Base-by-base conservation (phyloP, 2,888 invertebrate genomes). In the Papilio protenor region DNA sequence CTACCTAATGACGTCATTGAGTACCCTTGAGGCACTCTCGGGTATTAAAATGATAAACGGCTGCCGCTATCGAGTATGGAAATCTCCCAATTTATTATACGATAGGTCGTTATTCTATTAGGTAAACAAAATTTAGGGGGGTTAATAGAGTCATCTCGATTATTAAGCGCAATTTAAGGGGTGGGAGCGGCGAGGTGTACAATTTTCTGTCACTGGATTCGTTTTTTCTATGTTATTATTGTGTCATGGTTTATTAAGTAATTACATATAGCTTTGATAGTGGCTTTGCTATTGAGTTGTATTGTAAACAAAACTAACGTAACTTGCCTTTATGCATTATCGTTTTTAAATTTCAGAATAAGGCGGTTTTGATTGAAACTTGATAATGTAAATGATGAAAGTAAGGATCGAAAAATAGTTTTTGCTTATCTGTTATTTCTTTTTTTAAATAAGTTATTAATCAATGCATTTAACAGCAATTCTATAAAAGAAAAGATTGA, bases 31-130 rank as follows among this genome's bases (percentile, higher is more conserved):
- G 91, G 90, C 93, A 93, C 94, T 93, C 89, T 89, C 85, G 83
- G 86, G 93, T 92, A 94, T 94, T 94, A 94, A 93, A 94, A 94
- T 94, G 93, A 94, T 92, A 92, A 92, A 92, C 90, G 89, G 83
- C 87, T 84, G 79, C 83, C 84, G 88, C 89, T 94, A 94, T 94
- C 94, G 89, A 89, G 88, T 91, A 94, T 92, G 93, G 91, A 94
- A 94, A 94, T 94, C 94, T 94, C 86, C 92, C 93, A 94, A 94
- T 94, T 94, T 94, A 94, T 93, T 94, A 93, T 92, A 93, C 88
- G 91, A 93, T 91, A 91, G 89, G 91, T 93, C 91, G 92, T 94
- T 94, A 94, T 94, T 92, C 93, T 94, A 94, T 94, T 94, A 94
- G 88, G 92, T 91, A 93, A 94, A 94, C 93, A 94, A 88, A 91